Evolutionary conservation across 2,113 vertebrate genomes (phyloP).

Genomic region (Strix uralensis): DNA sequence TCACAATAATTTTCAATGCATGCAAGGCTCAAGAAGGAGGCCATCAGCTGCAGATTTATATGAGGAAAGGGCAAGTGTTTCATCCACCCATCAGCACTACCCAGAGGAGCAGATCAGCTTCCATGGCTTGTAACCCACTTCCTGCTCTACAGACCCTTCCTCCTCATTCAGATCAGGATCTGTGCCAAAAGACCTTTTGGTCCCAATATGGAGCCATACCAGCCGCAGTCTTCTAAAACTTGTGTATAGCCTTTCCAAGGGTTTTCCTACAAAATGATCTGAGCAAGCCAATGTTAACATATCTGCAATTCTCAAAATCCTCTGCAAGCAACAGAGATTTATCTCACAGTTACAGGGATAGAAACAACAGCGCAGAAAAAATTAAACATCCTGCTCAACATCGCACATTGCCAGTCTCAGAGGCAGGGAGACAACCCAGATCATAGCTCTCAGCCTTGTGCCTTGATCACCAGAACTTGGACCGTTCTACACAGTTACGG

Average conservation of each 20-base stretch:
- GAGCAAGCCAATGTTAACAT: not conserved
- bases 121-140: not conserved
- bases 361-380: not conserved
- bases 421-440: not conserved
- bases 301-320: not conserved
- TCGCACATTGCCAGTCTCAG: not conserved
- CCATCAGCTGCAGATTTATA: not conserved
- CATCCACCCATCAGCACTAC: not conserved
- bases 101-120: not conserved
- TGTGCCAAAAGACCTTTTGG: not conserved
- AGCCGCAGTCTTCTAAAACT: not conserved
- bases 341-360: not conserved
- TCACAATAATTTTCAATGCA: not conserved
- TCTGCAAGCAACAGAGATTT: not conserved
- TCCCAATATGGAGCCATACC: not conserved
- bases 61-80: not conserved
- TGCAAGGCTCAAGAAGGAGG: not conserved
- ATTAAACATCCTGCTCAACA: not conserved
- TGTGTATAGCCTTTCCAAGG: not conserved
- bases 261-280: not conserved
- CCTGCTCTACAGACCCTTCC: not conserved
- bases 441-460: not conserved
- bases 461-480: not conserved
- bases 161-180: not conserved
- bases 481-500: not conserved